phyloP scores from a whole-genome alignment of 2,113 vertebrate species.

The Alligator sinensis region DNA sequence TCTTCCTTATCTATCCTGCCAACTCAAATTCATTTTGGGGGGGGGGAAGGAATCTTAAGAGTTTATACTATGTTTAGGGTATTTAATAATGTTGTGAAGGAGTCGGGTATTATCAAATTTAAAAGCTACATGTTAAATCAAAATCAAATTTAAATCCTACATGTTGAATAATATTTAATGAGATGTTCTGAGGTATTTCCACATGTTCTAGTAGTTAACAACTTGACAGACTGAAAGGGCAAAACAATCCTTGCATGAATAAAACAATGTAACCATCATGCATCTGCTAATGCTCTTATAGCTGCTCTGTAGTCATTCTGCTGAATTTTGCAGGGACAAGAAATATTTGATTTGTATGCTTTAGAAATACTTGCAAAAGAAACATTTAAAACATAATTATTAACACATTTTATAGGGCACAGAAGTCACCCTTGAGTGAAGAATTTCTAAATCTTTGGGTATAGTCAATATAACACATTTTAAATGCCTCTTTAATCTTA shows the following conservation, averaged over 20 bases:
- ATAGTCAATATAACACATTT: not conserved
- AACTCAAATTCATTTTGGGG: not conserved
- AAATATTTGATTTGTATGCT: not conserved
- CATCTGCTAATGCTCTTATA: not conserved
- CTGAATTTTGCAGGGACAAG: not conserved
- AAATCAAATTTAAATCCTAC: not conserved
- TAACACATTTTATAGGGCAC: not conserved
- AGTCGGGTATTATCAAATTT: not conserved
- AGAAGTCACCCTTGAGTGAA: not conserved
- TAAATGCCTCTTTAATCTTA: not conserved
- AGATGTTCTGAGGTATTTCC: not conserved
- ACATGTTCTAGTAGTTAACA: not conserved
- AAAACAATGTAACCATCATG: not conserved
- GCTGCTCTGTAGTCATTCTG: not conserved
- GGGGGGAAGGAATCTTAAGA: no score
- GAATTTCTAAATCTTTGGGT: not conserved
- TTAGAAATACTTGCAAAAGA: slow-evolving; percentile 2
- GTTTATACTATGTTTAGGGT: no score
- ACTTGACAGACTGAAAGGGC: not conserved
- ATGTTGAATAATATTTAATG: not conserved
- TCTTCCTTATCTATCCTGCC: no score
- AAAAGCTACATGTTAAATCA: not conserved
- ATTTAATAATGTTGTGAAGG: no score
- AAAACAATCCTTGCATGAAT: not conserved
- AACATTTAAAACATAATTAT: slow-evolving; percentile 24